A percentile compares a stretch with the other conserved stretches of the same genome.
Conservation (phyloP, 2,113 vertebrate species). For the Peromyscus californicus region DNA sequence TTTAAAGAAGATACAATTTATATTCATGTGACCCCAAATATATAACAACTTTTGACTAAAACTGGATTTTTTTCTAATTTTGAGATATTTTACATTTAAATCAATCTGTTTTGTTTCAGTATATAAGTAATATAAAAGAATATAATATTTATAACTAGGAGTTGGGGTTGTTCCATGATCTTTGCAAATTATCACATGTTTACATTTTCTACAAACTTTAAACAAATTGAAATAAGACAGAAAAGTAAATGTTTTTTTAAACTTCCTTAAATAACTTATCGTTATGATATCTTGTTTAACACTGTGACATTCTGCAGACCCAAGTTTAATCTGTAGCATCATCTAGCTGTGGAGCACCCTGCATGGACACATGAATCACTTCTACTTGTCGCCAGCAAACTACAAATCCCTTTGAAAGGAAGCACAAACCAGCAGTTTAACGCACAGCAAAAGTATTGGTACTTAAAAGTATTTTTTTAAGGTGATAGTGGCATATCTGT, state of each 20-base stretch:
- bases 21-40: conserved; percentile 56
- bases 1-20: conserved; percentile 67
- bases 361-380: conserved; percentile 76
- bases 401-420: conserved; percentile 70
- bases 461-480: conserved; percentile 79
- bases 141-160: conserved; percentile 82
- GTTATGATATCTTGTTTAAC: conserved; percentile 87
- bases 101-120: conserved; percentile 75
- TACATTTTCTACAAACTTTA: conserved; percentile 89
- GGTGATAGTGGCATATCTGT: conserved; percentile 71
- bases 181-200: conserved; percentile 87
- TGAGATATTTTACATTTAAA: conserved; percentile 69
- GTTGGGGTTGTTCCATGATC: conserved; percentile 83
- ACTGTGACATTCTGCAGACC: conserved; percentile 87
- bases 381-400: conserved; percentile 79
- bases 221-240: conserved; percentile 92
- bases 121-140: conserved; percentile 75
- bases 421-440: conserved; percentile 61
- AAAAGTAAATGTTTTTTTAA: conserved; percentile 92
- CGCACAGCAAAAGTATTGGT: conserved; percentile 43
- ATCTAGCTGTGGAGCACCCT: conserved; percentile 77
- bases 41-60: conserved; percentile 63
- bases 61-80: conserved; percentile 55
- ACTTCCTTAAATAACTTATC: conserved; percentile 90
- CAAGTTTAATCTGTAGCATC: conserved; percentile 79